phyloP scores from a whole-genome alignment of 35 echinoderm and acorn worm genomes.

The Ophiothrix spiculata region DNA sequence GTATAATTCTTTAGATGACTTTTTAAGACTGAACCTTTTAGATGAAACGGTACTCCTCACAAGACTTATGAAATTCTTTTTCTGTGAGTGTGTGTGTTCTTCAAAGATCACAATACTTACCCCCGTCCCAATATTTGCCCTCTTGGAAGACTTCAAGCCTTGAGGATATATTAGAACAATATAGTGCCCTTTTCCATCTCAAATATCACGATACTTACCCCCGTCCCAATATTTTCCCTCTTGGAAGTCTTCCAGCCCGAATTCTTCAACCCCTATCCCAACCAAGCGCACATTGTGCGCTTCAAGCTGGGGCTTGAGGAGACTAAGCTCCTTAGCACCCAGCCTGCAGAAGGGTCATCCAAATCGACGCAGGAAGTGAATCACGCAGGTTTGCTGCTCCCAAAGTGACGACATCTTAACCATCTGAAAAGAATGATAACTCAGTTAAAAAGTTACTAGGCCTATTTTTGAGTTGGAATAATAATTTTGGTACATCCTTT shows the following conservation, averaged over 20 bases:
- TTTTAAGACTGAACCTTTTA: not conserved
- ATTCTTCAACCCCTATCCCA: conserved; percentile 85
- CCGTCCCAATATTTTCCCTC: conserved; percentile 82
- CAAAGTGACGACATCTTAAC: conserved; percentile 80
- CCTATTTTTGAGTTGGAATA: too few species aligned
- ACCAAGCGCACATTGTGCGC: conserved; percentile 83
- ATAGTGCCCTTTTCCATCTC: not conserved
- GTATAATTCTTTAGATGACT: not conserved
- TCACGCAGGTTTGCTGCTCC: conserved; percentile 74
- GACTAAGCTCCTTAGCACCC: conserved; percentile 88
- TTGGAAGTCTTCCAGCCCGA: conserved; percentile 87
- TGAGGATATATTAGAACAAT: not conserved
- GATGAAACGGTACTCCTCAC: not conserved
- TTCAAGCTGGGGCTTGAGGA: conserved; percentile 94
- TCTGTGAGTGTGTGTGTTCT: not conserved
- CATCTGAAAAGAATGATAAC: too few species aligned
- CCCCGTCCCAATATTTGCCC: too few species aligned
- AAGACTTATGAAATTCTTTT: not conserved
- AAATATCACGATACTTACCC: conserved; percentile 81
- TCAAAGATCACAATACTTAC: too few species aligned
- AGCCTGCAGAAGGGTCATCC: conserved; percentile 96
- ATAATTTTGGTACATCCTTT: too few species aligned
- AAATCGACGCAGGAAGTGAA: conserved; percentile 93
- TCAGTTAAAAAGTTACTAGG: too few species aligned
- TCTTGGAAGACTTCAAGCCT: too few species aligned